Evolutionary conservation across 2,113 vertebrate genomes (phyloP), one percentile per base, ranked within the genome.

Genomic region (Conger conger): DNA sequence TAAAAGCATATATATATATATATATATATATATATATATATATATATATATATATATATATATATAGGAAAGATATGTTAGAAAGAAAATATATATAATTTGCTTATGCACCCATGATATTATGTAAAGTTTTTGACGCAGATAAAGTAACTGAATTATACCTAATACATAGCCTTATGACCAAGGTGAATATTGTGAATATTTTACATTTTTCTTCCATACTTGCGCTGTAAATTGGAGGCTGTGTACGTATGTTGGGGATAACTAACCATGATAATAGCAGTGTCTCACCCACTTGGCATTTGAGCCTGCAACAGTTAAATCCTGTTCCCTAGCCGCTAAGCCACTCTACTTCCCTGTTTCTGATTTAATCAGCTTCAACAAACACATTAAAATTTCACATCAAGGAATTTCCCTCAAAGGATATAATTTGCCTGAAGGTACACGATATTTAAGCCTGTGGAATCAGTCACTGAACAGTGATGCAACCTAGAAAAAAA

Each of bases 321-420:
- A 68, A n/a, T 68, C 60, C 60, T n/a, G 68, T 73, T 33, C 68
- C 68, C n/a, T 9, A 33, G 27, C 68, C 27, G 13, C 27, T 73
- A 73, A 73, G n/a, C 68, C n/a, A 33, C 68, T 73, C 68, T 30
- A 27, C n/a, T 30, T 13, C 68, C 68, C 68, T 33, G 68, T 33
- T 73, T 73, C 68, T 13, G 27, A 73, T 73, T 73, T 33, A 13
- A 33, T 33, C 68, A 63, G 57, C 57, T 27, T 63, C 57, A 63
- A 63, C 73, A 76, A 33, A 76, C 73, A 76, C 73, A 76, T 33
- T 35, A 33, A 76, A 33, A 76, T 76, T 76, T n/a, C 76, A 78
- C 76, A 78, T 78, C 30, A 38, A 78, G 76, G 76, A 37, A 38
- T 37, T 37, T 37, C 27, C 36, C 76, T 78, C 33, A 37, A 33